Evolutionary conservation across 2,888 invertebrate genomes (phyloP).

Genomic region (Rhorus exstirpatorius): DNA sequence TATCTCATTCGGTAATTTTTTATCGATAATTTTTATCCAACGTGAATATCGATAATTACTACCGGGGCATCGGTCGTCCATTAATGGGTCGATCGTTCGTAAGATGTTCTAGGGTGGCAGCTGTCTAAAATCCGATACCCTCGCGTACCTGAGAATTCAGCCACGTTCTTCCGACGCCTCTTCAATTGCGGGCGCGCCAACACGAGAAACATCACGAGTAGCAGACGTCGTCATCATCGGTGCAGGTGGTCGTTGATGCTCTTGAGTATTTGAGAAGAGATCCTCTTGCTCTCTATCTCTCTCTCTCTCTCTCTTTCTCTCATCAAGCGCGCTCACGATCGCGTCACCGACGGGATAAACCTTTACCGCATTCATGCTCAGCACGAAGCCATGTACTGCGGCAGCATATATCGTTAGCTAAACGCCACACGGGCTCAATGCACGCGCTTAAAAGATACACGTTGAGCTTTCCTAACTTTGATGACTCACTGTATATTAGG

Average conservation of each 20-base stretch:
- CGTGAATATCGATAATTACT: no score
- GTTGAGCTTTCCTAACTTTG: not conserved
- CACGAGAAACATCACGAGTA: constrained; percentile 58
- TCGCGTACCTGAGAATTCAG: no score
- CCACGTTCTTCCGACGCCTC: no score
- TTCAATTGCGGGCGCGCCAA: constrained; percentile 54
- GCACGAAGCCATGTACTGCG: constrained; percentile 38
- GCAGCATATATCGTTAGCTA: constrained; percentile 14
- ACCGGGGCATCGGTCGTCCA: no score
- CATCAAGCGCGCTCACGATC: no score
- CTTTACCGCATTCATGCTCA: constrained; percentile 47
- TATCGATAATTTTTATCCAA: no score
- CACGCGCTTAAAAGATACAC: not conserved
- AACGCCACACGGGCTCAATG: constrained; percentile 14
- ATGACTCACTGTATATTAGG: not conserved
- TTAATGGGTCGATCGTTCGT: constrained; percentile 7
- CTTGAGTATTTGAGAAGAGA: constrained; percentile 24
- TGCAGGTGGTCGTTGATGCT: constrained; percentile 61
- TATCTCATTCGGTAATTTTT: not conserved
- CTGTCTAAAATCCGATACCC: constrained; percentile 16
- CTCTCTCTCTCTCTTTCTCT: constrained; percentile 47
- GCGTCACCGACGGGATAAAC: constrained; percentile 65
- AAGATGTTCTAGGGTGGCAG: not conserved
- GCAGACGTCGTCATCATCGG: constrained; percentile 48
- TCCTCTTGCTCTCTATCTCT: constrained; percentile 45